These are phyloP conservation scores for Geothlypis trichas DNA, from an alignment of 2,113 vertebrate genomes.

Conservation along the genomic window DNA sequence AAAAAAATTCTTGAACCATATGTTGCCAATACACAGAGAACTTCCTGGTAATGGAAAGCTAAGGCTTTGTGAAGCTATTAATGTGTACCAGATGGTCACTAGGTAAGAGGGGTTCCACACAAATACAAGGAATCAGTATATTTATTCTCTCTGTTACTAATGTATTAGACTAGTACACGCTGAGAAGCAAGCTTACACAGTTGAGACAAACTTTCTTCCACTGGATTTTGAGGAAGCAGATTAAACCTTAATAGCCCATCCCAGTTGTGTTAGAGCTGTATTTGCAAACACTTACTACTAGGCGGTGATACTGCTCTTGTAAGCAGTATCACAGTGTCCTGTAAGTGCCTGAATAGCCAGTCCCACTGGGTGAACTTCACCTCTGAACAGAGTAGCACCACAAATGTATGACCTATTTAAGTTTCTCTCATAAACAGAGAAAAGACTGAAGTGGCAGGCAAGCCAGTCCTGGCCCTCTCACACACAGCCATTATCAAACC, in stretches of 20 bases:
- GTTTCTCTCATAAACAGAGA: neutral
- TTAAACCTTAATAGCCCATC: neutral
- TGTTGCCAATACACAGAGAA: constrained; percentile 65
- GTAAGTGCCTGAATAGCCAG: neutral
- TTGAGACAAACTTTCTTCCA: constrained; percentile 43
- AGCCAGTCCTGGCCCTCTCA: neutral
- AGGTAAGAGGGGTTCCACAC: constrained; percentile 58
- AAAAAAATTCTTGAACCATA: constrained; percentile 55
- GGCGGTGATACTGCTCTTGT: neutral
- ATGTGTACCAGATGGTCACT: constrained; percentile 72
- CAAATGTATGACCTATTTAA: neutral
- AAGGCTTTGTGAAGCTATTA: constrained; percentile 67
- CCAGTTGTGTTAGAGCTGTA: neutral
- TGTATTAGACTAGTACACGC: constrained; percentile 37
- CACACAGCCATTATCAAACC: neutral
- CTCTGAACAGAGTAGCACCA: neutral
- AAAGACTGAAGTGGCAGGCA: neutral
- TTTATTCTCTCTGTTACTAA: constrained; percentile 20
- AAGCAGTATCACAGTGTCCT: neutral
- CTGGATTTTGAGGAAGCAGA: constrained; percentile 1
- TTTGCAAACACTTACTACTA: neutral
- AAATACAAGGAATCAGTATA: constrained; percentile 54
- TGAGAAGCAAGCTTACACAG: constrained; percentile 23
- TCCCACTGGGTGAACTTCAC: neutral
- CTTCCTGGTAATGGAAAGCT: constrained; percentile 66